phyloP scores from a whole-genome alignment of 2,797 vertebrate genomes.

The Phalanger gymnotis region DNA sequence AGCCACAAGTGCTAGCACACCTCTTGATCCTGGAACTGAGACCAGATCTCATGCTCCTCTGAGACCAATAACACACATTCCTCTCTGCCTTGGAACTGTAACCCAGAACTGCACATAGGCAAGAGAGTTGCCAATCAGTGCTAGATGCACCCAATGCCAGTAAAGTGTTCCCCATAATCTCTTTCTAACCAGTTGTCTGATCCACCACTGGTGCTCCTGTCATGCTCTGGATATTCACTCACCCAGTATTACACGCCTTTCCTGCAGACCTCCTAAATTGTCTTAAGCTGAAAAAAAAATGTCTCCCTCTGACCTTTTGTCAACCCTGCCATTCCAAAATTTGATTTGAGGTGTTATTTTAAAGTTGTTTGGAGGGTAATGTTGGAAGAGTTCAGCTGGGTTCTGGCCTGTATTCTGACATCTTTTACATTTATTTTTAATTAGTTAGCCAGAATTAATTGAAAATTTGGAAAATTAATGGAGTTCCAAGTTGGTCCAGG shows the following conservation, averaged over 20 bases:
- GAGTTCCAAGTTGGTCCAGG: not conserved
- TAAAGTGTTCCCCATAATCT: not conserved
- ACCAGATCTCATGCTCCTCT: not conserved
- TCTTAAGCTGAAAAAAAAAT: not conserved
- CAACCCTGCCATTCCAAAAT: not conserved
- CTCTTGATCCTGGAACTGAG: not conserved
- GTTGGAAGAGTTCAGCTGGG: not conserved
- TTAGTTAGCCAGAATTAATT: not conserved
- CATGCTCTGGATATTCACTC: not conserved
- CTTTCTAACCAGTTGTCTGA: not conserved
- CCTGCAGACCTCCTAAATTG: not conserved
- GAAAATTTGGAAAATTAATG: not conserved
- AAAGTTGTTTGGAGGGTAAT: not conserved
- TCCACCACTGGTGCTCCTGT: not conserved
- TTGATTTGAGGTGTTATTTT: not conserved
- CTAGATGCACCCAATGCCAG: not conserved
- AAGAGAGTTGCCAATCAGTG: not conserved
- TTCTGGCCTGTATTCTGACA: not conserved
- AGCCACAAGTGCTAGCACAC: not conserved
- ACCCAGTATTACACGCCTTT: not conserved
- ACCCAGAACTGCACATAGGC: not conserved
- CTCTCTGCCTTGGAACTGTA: not conserved
- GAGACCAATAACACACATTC: not conserved
- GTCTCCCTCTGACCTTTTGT: not conserved
- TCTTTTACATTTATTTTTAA: not conserved